phyloP scores from a whole-genome alignment of 1,140 invertebrate genomes.

The Amyelois transitella region DNA sequence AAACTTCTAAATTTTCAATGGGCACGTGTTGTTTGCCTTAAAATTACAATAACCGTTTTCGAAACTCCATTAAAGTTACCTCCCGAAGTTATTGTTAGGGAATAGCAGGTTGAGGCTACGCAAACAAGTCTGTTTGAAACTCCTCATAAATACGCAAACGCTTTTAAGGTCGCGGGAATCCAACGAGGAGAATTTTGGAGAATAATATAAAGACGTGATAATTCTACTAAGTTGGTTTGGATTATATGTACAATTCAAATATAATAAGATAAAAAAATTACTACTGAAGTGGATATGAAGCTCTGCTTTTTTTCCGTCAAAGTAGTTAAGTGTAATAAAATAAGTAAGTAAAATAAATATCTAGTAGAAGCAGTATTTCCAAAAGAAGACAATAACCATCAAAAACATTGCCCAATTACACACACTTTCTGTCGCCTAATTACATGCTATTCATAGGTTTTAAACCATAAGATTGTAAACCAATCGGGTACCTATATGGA shows the following conservation, averaged over 20 bases:
- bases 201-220: background rate
- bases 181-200: background rate
- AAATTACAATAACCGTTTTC: background rate
- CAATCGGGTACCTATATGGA: too few relatives aligned
- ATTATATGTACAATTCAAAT: background rate
- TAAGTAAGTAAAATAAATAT: too few relatives aligned
- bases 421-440: too few relatives aligned
- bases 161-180: background rate
- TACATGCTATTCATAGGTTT: too few relatives aligned
- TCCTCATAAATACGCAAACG: background rate
- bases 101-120: background rate
- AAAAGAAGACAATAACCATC: too few relatives aligned
- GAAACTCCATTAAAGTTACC: background rate
- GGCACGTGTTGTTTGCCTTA: background rate
- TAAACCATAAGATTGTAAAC: too few relatives aligned
- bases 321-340: too few relatives aligned
- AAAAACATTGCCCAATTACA: too few relatives aligned
- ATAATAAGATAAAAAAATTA: background rate
- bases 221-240: too few relatives aligned
- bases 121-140: background rate
- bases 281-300: background rate
- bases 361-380: too few relatives aligned
- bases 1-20: background rate
- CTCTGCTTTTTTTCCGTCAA: background rate
- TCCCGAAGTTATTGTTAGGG: background rate